These are phyloP conservation scores for Pseudomyrmex dendroicus DNA, from an alignment of 1,140 invertebrate species.

Conservation along the genomic window DNA sequence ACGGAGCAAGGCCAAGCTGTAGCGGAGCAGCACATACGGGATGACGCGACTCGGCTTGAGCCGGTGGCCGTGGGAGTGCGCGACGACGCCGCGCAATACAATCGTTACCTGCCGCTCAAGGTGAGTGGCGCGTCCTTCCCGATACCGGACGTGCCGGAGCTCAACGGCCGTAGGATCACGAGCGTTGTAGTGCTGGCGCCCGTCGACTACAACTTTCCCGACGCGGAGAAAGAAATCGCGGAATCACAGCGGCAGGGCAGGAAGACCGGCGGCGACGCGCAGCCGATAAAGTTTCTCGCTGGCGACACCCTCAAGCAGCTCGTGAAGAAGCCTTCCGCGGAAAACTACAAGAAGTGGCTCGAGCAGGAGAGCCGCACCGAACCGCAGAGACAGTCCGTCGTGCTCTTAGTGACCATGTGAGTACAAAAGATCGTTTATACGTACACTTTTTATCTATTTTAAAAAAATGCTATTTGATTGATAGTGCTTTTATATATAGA, in stretches of 20 bases:
- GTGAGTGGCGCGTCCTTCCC: constrained; percentile 93
- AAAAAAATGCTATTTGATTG: too few relatives aligned
- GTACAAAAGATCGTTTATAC: constrained; percentile 71
- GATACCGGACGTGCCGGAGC: constrained; percentile 90
- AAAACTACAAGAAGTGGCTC: constrained; percentile 93
- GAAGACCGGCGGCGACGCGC: constrained; percentile 79
- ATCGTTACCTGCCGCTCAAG: constrained; percentile 93
- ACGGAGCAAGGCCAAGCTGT: constrained; percentile 90
- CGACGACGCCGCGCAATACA: constrained; percentile 88
- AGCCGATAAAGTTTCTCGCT: constrained; percentile 85
- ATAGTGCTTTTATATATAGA: too few relatives aligned
- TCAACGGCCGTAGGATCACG: constrained; percentile 90
- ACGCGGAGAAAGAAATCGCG: constrained; percentile 75
- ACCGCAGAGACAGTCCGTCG: constrained; percentile 90
- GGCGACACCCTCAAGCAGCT: constrained; percentile 91
- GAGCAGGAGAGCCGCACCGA: constrained; percentile 90
- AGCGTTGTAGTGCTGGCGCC: constrained; percentile 93
- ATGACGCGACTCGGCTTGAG: constrained; percentile 90
- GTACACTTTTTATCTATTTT: too few relatives aligned
- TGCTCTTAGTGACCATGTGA: constrained; percentile 92
- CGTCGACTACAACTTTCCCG: constrained; percentile 88
- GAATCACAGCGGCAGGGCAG: constrained; percentile 76
- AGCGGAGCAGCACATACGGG: constrained; percentile 89
- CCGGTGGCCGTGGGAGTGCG: constrained; percentile 89
- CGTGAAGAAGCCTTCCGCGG: constrained; percentile 89